Evolutionary conservation across 1,140 invertebrate genomes (phyloP), one percentile per base, ranked within the genome.

Genomic region (Streblospio benedicti): DNA sequence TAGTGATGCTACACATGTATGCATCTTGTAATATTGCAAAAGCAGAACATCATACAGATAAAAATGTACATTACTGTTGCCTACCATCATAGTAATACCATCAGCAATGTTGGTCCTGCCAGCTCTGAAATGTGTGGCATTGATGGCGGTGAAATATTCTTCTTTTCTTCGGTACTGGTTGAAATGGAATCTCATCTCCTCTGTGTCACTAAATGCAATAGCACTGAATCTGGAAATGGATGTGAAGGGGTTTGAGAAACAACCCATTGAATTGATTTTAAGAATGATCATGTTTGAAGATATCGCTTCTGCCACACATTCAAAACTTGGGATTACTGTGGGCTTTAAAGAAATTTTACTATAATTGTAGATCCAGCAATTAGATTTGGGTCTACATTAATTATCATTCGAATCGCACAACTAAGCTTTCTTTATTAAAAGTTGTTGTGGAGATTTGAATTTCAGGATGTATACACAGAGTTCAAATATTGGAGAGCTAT

Each of bases 81-180:
- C 14, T 31, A 59, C 57, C 59, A 60, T 53, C 43, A 49, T 54
- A 3, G 27, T 20, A 9, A 60, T 16, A 5, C 32, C 59, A n/a
- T 38, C 35, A 2, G 59, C 49, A 18, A 51, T 60, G 50, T 60
- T 53, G n/a, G 59, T 60, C 32, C 59, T n/a, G 16, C 33, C 30
- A 9, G 50, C 59, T n/a, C 43, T 54, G 38, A 54, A 60, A 12
- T n/a, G 23, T 9, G 55, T 60, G 5, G 38, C 23, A 12, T 31
- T 38, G 23, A 60, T 45, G 28, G 59, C 59, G 16, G 20, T 16
- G 25, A 33, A n/a, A n/a, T 54, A 32, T 25, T 60, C 59, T 16
- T 60, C 32, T 27, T 53, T 35, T 12, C 18, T 60, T 14, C 9
- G n/a, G 38, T 57, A 60, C 14, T 20, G 3, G 51, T 44, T 54